Base-by-base conservation (phyloP, 2,888 invertebrate species). In the Dynastes tityus region DNA sequence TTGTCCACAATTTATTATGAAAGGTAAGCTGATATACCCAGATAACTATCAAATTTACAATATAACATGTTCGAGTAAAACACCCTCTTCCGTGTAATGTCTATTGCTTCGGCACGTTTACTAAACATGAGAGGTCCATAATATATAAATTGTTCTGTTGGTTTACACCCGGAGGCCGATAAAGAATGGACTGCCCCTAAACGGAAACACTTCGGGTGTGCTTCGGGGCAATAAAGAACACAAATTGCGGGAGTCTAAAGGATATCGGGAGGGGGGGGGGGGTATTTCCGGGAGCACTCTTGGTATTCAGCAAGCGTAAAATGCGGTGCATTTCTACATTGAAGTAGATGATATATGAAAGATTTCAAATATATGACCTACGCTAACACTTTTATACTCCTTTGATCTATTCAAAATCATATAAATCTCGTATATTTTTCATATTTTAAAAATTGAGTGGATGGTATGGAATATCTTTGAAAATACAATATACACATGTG, bases 101-200 rank as follows among this genome's bases (percentile, higher is more conserved):
- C 1, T 45, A 45, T 45, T 58, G n/a, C 13, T 22, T 58, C 55
- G 8, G 22, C 55, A 22, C 55, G 22, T 58, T 58, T 58, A 58
- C 55, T 58, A 58, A 58, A 58, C 22, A 27, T 16, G 22, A 58
- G 22, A 58, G 55, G 55, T 16, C 22, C 55, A 22, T 22, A 22
- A 22, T n/a, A 58, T 58, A 58, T 58, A n/a, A 22, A 58, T 8
- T 22, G 22, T 58, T 58, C 22, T 22, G 55, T 58, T 22, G n/a
- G 55, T 58, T 58, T 58, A 22, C 2, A 22, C 22, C 6, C 8
- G 55, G 22, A 8, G 22, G 22, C 55, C 55, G 55, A 58, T 58
- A 58, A 58, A 58, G 22, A 58, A 58, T 58, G 22, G 55, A 58
- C 55, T 58, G 22, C 55, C 53, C 55, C 22, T n/a, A 58, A 58